phyloP scores from a whole-genome alignment of 92 coral and sea anemone species.

The Porites rus region DNA sequence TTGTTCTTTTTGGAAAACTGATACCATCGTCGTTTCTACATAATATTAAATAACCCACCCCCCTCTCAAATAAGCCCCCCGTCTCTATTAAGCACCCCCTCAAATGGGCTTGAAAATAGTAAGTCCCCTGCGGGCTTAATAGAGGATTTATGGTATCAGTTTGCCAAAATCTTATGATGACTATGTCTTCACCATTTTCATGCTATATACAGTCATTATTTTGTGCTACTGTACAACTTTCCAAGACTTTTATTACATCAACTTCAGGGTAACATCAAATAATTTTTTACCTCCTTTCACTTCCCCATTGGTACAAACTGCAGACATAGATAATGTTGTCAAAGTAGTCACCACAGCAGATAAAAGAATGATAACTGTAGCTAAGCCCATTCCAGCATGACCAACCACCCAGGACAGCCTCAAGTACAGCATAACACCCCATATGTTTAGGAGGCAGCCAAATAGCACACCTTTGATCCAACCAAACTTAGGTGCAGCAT shows the following conservation, averaged over 20 bases:
- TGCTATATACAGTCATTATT: too few species aligned
- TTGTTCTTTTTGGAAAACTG: too few species aligned
- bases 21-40: too few species aligned
- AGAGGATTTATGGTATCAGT: too few species aligned
- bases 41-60: too few species aligned
- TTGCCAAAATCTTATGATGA: too few species aligned
- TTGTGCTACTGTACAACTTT: too few species aligned
- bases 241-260: background rate
- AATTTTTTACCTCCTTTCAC: slow-evolving; percentile 89
- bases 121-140: too few species aligned
- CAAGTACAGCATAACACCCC: slow-evolving; percentile 98
- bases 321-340: slow-evolving; percentile 97
- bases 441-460: slow-evolving; percentile 93
- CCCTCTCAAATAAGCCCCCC: too few species aligned
- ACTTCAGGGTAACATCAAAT: background rate
- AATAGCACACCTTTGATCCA: slow-evolving; percentile 99
- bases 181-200: too few species aligned
- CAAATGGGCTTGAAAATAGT: too few species aligned
- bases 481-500: slow-evolving; percentile 88
- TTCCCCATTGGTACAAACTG: slow-evolving; percentile 99
- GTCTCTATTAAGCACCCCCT: too few species aligned
- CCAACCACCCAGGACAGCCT: slow-evolving; percentile 97
- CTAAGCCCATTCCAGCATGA: slow-evolving; percentile 96
- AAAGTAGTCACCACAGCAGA: slow-evolving; percentile 90
- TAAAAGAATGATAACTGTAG: slow-evolving; percentile 74